Evolutionary conservation across 2,797 vertebrate species (phyloP), one percentile per base, ranked within the genome.

Genomic region (Eleutherodactylus coqui): DNA sequence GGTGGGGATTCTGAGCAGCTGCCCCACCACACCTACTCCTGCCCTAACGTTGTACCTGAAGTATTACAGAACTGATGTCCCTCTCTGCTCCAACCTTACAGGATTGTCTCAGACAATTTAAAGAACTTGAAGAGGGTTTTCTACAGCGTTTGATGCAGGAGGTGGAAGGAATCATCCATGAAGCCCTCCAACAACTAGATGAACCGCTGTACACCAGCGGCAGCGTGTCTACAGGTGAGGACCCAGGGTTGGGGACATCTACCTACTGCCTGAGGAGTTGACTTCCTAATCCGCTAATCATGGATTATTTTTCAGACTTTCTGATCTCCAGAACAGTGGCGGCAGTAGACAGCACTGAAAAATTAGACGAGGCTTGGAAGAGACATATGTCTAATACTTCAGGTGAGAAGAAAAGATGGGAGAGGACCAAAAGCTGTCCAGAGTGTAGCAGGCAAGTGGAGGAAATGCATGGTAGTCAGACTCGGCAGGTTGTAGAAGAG

Each of bases 131-230:
- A 51, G 95, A 94, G 88, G 95, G 93, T 88, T 89, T 96, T 45
- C 92, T 99, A 87, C 91, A 89, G 75, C 93, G 92, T 60, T 92
- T 94, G 0, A 75, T 95, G 0, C 94, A 89, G 79, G 96, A 97
- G 86, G 97, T 96, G 0, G 92, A 96, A 91, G 90, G 76, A 83
- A 95, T 97, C 89, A 90, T 99, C 47, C 95, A 93, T 88, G 97
- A 97, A 24, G 95, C 97, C 0, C 92, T 99, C 86, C 69, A 90
- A 78, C 96, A 91, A 89, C 91, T 98, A 0, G 96, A 99, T 0
- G 96, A 98, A 89, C 97, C 97, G 0, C 75, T 94, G 5, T 97
- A 98, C 90, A 92, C 96, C 87, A 93, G 96, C 93, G 98, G 97
- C 89, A 96, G 95, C 0, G 93, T 96, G 88, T 98, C 97, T 0